Evolutionary conservation across 2,113 vertebrate species (phyloP).

Genomic region (Saguinus imperator): DNA sequence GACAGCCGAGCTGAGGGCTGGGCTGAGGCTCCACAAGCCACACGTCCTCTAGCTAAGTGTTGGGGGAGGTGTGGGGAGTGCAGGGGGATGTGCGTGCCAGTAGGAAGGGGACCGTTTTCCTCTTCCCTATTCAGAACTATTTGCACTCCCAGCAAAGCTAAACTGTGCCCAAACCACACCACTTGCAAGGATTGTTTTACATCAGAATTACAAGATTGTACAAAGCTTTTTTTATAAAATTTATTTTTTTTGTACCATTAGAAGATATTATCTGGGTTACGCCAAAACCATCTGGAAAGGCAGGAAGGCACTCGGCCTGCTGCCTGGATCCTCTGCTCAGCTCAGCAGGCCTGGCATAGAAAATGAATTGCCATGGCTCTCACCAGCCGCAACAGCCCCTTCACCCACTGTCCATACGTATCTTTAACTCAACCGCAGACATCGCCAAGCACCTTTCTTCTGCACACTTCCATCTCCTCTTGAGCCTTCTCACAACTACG

Average conservation of each 20-base stretch:
- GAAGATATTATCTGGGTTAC: slow-evolving; percentile 79
- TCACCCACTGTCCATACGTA: rapidly evolving
- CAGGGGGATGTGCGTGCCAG: rapidly evolving
- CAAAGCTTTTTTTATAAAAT: background rate
- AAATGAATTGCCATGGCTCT: slow-evolving; percentile 60
- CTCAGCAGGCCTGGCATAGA: slow-evolving; percentile 69
- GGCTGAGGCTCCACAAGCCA: background rate
- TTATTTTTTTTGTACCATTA: slow-evolving; percentile 58
- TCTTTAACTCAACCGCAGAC: rapidly evolving
- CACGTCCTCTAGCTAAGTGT: rapidly evolving
- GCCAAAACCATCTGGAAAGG: slow-evolving; percentile 80
- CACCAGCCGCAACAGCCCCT: background rate
- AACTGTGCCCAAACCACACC: background rate
- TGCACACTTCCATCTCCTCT: rapidly evolving
- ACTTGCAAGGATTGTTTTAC: background rate
- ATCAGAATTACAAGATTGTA: background rate
- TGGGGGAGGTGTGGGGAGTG: background rate
- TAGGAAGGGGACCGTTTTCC: rapidly evolving
- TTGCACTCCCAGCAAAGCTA: background rate
- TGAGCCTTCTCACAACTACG: rapidly evolving
- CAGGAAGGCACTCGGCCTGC: slow-evolving; percentile 74
- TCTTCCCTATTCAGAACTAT: background rate
- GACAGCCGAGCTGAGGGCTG: background rate
- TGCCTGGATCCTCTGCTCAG: slow-evolving; percentile 73
- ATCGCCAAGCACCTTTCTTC: background rate